phyloP scores from a whole-genome alignment of 2,113 vertebrate genomes.

The Andinoacara biseriatus region DNA sequence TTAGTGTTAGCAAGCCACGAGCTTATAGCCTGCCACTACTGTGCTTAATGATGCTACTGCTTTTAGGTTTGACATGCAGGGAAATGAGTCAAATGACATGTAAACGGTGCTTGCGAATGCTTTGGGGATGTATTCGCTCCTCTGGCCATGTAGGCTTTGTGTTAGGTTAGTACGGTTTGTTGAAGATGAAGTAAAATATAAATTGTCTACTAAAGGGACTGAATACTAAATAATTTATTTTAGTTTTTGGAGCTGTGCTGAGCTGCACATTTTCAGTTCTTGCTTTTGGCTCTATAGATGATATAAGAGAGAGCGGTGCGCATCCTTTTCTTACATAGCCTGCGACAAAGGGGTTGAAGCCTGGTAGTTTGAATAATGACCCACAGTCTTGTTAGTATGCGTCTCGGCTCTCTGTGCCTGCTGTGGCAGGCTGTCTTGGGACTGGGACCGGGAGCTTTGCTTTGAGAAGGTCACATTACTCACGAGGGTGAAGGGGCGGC shows the following conservation, averaged over 20 bases:
- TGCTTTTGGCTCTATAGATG: background rate
- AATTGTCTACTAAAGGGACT: background rate
- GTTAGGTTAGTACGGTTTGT: background rate
- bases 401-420: conserved; percentile 10
- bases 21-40: conserved; percentile 29
- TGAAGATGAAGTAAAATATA: conserved; percentile 5
- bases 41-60: conserved; percentile 44
- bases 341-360: conserved; percentile 9
- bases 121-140: conserved; percentile 10
- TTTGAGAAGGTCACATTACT: conserved; percentile 67
- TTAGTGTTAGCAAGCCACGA: conserved; percentile 51
- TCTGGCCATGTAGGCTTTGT: conserved; percentile 2
- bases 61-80: conserved; percentile 39
- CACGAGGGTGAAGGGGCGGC: conserved; percentile 31
- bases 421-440: conserved; percentile 49
- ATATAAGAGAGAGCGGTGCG: background rate
- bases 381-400: conserved; percentile 58
- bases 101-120: conserved; percentile 32
- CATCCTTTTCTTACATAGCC: background rate
- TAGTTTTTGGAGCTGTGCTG: background rate
- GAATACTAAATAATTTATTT: conserved; percentile 1
- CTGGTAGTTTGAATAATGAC: conserved; percentile 32
- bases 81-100: conserved; percentile 36
- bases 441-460: conserved; percentile 51
- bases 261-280: background rate